phyloP scores from a whole-genome alignment of 2,113 vertebrate genomes.

The Todiramphus saurophagus region DNA sequence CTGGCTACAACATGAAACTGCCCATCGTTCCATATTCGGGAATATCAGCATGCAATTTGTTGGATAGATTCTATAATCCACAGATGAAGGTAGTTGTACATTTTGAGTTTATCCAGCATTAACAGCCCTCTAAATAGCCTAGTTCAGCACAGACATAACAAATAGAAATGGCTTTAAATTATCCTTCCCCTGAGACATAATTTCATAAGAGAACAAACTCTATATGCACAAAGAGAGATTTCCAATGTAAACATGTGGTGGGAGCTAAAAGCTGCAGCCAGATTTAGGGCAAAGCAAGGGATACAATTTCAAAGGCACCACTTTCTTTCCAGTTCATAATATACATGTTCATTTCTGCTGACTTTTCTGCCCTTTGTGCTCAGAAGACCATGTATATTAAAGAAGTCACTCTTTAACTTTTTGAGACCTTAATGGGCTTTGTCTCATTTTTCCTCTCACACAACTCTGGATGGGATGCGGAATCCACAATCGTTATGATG shows the following conservation, averaged over 20 bases:
- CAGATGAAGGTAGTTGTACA: slow-evolving; percentile 74
- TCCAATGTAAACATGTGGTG: slow-evolving; percentile 79
- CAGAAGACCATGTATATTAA: slow-evolving; percentile 48
- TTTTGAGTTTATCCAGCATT: slow-evolving; percentile 80
- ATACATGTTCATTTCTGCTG: slow-evolving; percentile 62
- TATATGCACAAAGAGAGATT: slow-evolving; percentile 77
- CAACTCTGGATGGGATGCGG: slow-evolving; percentile 25
- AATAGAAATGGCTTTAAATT: slow-evolving; percentile 83
- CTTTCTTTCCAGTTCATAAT: slow-evolving; percentile 72
- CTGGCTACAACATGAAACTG: slow-evolving; percentile 24
- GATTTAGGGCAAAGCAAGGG: slow-evolving; percentile 67
- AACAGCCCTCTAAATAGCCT: slow-evolving; percentile 76
- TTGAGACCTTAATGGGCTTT: slow-evolving; percentile 64
- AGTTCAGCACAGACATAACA: slow-evolving; percentile 82
- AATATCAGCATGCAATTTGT: slow-evolving; percentile 73
- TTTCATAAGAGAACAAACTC: slow-evolving; percentile 83
- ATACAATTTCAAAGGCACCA: slow-evolving; percentile 78
- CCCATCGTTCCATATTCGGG: slow-evolving; percentile 36
- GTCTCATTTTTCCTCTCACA: slow-evolving; percentile 1
- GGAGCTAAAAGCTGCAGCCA: slow-evolving; percentile 78
- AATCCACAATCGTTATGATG: background rate
- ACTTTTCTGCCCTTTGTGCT: slow-evolving; percentile 63
- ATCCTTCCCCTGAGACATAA: slow-evolving; percentile 79
- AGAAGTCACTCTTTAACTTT: slow-evolving; percentile 60
- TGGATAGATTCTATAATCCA: slow-evolving; percentile 76